Conservation (phyloP, 2,113 vertebrate species). For the Poeciliopsis occidentalis region DNA sequence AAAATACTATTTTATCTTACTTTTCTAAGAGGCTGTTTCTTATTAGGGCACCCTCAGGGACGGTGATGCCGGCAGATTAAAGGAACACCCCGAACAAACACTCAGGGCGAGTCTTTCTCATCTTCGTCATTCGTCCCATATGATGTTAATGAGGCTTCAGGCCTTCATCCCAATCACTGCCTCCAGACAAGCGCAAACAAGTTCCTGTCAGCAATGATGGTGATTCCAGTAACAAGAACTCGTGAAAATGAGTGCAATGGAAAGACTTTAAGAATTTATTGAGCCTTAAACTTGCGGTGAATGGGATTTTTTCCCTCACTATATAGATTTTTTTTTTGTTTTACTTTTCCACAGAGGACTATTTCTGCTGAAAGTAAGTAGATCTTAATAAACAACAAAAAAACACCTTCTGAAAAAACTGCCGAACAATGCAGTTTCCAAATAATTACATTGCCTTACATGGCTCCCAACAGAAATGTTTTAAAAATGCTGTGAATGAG, state of each 20-base stretch:
- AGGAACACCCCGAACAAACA: neutral
- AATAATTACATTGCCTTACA: neutral
- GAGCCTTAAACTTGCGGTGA: neutral
- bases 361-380: neutral
- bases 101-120: neutral
- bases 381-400: neutral
- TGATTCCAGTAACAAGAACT: neutral
- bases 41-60: neutral
- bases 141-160: neutral
- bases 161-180: neutral
- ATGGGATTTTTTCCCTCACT: neutral
- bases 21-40: neutral
- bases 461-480: slow-evolving; percentile 24
- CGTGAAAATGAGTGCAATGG: neutral
- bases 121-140: neutral
- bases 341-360: neutral
- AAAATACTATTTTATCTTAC: neutral
- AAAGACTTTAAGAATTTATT: neutral
- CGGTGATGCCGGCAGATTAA: neutral
- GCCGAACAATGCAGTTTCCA: neutral
- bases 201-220: too few relatives aligned
- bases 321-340: neutral
- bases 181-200: neutral
- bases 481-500: slow-evolving; percentile 4
- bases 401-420: neutral